Conservation (phyloP, 2,113 vertebrate species). For the Podocnemis expansa region DNA sequence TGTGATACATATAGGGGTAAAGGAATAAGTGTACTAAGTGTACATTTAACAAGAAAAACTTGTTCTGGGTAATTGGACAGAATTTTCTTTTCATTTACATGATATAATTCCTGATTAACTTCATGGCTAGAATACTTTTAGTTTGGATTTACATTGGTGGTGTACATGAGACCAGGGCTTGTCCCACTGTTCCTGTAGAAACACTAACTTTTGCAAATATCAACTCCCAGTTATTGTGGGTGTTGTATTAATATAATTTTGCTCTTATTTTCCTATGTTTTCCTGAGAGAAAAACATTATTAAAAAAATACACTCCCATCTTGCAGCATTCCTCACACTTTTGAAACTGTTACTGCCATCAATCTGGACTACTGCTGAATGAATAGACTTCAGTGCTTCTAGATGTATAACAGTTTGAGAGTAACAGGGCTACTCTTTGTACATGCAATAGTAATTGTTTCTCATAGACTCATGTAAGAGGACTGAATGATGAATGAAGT, state of each 20-base stretch:
- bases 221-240: not conserved
- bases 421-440: not conserved
- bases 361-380: no score
- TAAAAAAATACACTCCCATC: not conserved
- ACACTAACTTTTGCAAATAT: not conserved
- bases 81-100: not conserved
- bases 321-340: not conserved
- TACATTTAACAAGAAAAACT: not conserved
- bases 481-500: not conserved
- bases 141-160: not conserved
- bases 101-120: not conserved
- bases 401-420: not conserved
- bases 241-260: not conserved
- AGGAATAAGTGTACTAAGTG: not conserved
- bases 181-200: rapidly evolving
- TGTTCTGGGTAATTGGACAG: not conserved
- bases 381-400: not conserved
- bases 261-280: not conserved
- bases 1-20: not conserved
- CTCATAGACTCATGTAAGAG: not conserved
- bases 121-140: not conserved
- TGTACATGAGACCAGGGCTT: not conserved
- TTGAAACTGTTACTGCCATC: not conserved
- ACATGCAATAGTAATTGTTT: not conserved
- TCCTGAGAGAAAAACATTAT: not conserved